Percentiles rank a stretch among this genome's conserved stretches.
phyloP scores from a whole-genome alignment of 2,888 invertebrate genomes.

The Phyto melanocephala region DNA sequence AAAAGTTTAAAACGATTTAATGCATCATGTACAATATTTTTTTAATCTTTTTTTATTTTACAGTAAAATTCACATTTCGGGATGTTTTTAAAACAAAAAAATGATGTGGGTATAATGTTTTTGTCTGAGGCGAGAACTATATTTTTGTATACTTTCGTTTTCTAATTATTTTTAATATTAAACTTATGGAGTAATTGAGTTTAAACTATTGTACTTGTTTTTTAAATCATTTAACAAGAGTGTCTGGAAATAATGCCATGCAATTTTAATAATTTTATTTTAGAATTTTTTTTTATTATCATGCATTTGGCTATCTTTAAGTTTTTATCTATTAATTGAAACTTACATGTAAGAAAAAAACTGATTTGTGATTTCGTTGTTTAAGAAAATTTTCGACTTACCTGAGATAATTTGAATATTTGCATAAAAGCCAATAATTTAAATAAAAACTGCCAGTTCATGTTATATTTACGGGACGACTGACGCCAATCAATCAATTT shows the following conservation, averaged over 20 bases:
- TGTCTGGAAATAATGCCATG: too few species aligned
- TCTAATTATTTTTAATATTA: too few species aligned
- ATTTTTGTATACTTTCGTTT: too few species aligned
- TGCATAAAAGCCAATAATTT: slow-evolving; percentile 72
- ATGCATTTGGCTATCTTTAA: too few species aligned
- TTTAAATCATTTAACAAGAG: background rate
- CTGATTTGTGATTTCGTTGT: too few species aligned
- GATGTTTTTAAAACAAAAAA: background rate
- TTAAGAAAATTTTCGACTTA: slow-evolving; percentile 65
- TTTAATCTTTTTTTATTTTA: background rate
- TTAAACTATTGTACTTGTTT: background rate
- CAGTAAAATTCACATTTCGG: background rate
- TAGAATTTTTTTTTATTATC: too few species aligned
- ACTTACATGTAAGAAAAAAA: too few species aligned
- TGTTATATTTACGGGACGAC: slow-evolving; percentile 46
- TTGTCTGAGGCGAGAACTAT: background rate
- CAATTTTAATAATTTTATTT: too few species aligned
- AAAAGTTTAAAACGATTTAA: slow-evolving; percentile 57
- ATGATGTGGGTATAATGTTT: background rate
- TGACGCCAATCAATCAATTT: slow-evolving; percentile 53
- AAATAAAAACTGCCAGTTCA: slow-evolving; percentile 66
- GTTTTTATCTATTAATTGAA: too few species aligned
- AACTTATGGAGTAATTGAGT: background rate
- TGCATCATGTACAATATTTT: slow-evolving; percentile 48
- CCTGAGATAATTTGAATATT: slow-evolving; percentile 71